A percentile compares a stretch with the other conserved stretches of the same genome.
phyloP scores from a whole-genome alignment of 2,113 vertebrate species.

The Coryphaenoides rupestris region DNA sequence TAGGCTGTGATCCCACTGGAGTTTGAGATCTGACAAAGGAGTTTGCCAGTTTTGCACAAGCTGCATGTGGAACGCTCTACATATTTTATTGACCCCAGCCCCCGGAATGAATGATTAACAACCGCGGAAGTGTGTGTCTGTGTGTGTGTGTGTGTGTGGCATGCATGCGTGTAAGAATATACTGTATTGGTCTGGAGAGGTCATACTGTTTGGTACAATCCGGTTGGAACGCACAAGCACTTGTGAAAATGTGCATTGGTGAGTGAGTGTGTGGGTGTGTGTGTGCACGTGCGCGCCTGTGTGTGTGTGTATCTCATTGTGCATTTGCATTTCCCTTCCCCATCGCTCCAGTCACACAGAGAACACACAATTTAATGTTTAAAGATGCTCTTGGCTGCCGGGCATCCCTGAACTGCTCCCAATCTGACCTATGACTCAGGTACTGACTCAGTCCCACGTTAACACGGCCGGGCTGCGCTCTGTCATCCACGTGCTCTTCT shows the following conservation, averaged over 20 bases:
- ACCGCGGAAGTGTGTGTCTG: background rate
- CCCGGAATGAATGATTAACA: slow-evolving; percentile 59
- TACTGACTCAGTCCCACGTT: background rate
- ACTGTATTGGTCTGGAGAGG: no score
- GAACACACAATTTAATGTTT: background rate
- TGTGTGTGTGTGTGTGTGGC: slow-evolving; percentile 17
- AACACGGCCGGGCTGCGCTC: no score
- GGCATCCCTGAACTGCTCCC: slow-evolving; percentile 26
- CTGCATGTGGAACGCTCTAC: slow-evolving; percentile 40
- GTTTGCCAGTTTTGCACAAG: slow-evolving; percentile 30
- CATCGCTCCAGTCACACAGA: no score
- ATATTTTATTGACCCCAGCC: slow-evolving; percentile 59
- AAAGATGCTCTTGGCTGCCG: slow-evolving; percentile 21
- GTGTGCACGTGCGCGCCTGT: no score
- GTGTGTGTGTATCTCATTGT: background rate
- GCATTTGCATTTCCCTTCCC: no score
- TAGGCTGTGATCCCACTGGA: slow-evolving; percentile 21
- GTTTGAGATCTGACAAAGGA: slow-evolving; percentile 22
- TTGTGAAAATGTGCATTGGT: no score
- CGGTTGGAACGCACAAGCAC: no score
- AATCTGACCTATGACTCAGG: slow-evolving; percentile 20
- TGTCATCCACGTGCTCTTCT: no score
- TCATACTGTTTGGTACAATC: no score
- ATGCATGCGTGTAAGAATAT: no score
- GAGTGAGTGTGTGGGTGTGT: background rate